A percentile compares a stretch with the other conserved stretches of the same genome.
phyloP scores from a whole-genome alignment of 2,888 invertebrate species.

The Drosophila borealis region DNA sequence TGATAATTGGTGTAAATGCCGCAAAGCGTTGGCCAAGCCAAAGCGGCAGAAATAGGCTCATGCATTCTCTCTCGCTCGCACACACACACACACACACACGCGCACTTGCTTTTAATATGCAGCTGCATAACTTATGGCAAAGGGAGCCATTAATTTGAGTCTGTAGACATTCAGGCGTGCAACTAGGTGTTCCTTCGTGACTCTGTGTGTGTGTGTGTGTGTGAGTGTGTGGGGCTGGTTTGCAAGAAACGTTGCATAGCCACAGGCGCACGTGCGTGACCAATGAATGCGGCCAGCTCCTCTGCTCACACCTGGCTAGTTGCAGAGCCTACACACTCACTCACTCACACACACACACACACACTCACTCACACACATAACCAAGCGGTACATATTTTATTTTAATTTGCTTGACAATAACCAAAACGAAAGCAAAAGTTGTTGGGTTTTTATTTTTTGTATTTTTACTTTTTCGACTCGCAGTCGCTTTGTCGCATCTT shows the following conservation, averaged over 20 bases:
- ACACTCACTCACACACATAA: background rate
- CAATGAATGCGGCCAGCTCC: constrained; percentile 20
- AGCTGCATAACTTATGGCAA: constrained; percentile 78
- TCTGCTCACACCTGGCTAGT: constrained; percentile 4
- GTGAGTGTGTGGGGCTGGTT: background rate
- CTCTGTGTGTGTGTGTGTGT: no score
- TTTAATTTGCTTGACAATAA: constrained; percentile 76
- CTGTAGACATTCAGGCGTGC: constrained; percentile 23
- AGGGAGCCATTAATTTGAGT: constrained; percentile 77
- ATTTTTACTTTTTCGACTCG: background rate
- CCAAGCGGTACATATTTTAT: constrained; percentile 63
- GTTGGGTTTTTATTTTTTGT: background rate
- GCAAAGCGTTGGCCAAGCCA: constrained; percentile 53
- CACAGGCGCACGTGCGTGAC: constrained; percentile 80
- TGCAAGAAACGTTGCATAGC: constrained; percentile 69
- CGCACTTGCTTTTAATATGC: constrained; percentile 66
- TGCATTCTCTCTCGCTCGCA: constrained; percentile 1
- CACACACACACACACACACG: constrained; percentile 13
- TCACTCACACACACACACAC: background rate
- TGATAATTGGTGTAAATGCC: constrained; percentile 80
- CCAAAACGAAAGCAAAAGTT: constrained; percentile 46
- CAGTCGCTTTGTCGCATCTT: constrained; percentile 27
- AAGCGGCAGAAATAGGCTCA: constrained; percentile 35
- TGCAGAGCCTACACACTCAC: constrained; percentile 22
- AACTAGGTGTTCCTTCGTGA: background rate